These are phyloP conservation scores for Plumapathes pennacea DNA, from an alignment of 92 coral and sea anemone genomes.

Conservation along the genomic window DNA sequence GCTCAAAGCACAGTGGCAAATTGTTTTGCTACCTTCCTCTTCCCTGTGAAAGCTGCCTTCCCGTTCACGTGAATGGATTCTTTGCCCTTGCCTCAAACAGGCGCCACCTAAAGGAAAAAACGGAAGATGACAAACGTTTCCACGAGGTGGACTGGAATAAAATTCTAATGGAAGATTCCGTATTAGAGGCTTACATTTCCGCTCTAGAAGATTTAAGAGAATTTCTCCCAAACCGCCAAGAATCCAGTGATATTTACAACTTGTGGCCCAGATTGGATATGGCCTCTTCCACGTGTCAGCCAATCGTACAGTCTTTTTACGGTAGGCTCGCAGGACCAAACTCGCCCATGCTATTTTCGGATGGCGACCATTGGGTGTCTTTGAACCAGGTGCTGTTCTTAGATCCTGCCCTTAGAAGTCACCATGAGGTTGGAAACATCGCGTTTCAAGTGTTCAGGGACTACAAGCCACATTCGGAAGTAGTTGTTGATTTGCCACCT, in stretches of 20 bases:
- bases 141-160: constrained; percentile 58
- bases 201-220: constrained; percentile 47
- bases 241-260: too few species aligned
- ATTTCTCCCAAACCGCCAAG: background rate
- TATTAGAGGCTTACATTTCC: constrained; percentile 40
- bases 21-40: constrained; percentile 84
- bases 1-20: constrained; percentile 20
- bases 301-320: constrained; percentile 40
- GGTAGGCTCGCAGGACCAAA: background rate
- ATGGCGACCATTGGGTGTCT: constrained; percentile 52
- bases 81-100: constrained; percentile 68
- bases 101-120: constrained; percentile 52
- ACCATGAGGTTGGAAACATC: constrained; percentile 26
- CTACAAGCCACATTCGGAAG: background rate
- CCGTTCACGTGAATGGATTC: constrained; percentile 69
- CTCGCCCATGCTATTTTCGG: constrained; percentile 31
- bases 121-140: constrained; percentile 59
- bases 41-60: constrained; percentile 74
- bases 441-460: constrained; percentile 34
- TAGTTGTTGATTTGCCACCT: constrained; percentile 56
- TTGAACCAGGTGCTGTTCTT: constrained; percentile 36
- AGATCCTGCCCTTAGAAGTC: constrained; percentile 34
- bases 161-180: constrained; percentile 48
- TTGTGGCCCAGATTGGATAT: constrained; percentile 47
- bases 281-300: constrained; percentile 12